Evolutionary conservation across 1,140 invertebrate species (phyloP).

Genomic region (Sinonovacula constricta): DNA sequence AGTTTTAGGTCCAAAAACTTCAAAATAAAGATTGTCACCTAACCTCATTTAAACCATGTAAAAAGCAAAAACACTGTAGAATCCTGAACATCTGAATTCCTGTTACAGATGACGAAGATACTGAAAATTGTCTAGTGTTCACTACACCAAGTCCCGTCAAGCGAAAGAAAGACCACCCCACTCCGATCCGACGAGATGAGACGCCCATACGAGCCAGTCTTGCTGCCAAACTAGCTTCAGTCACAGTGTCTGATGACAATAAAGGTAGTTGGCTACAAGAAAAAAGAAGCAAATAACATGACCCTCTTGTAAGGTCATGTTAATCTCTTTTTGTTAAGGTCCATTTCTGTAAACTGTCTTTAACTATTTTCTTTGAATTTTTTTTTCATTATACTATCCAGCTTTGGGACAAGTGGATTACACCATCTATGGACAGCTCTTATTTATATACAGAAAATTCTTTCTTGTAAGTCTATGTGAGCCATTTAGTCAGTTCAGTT

Average conservation of each 20-base stretch:
- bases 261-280: background rate
- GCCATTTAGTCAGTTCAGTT: too few relatives aligned
- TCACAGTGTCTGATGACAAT: background rate
- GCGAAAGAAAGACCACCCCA: slow-evolving; percentile 31
- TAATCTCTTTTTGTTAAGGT: background rate
- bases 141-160: slow-evolving; percentile 42
- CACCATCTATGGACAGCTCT: too few relatives aligned
- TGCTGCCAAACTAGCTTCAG: slow-evolving; percentile 17
- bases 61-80: background rate
- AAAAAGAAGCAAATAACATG: background rate
- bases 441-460: too few relatives aligned
- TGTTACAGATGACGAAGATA: slow-evolving; percentile 19
- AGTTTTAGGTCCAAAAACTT: too few relatives aligned
- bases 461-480: too few relatives aligned
- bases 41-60: background rate
- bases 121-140: background rate
- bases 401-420: background rate
- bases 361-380: background rate
- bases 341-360: background rate
- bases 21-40: too few relatives aligned
- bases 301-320: background rate
- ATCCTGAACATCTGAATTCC: background rate
- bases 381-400: background rate
- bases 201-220: slow-evolving; percentile 50
- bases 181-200: slow-evolving; percentile 24